Evolutionary conservation across 2,888 invertebrate species (phyloP), one percentile per base, ranked within the genome.

Genomic region (Chirona hameri): DNA sequence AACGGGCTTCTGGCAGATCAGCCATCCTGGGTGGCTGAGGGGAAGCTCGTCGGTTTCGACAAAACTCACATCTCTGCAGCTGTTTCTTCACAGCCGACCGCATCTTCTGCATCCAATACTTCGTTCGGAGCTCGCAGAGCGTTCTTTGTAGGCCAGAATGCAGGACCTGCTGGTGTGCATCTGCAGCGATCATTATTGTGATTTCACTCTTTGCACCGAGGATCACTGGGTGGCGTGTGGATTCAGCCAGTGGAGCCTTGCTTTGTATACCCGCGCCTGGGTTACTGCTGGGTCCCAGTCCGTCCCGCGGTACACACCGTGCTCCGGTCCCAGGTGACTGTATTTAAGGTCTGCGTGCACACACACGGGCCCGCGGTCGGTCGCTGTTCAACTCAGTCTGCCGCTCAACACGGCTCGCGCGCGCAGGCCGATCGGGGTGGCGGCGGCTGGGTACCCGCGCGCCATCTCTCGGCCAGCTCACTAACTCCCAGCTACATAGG

Each of bases 21-120:
- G 82, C 81, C 83, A 83, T 81, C 29, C 31, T 46, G 52, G 48
- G 82, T 52, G n/a, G 46, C 46, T 39, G 72, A 9, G 69, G 69
- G 21, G 24, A 27, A n/a, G n/a, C 82, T 12, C 55, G 7, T 7
- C 57, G 39, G 27, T 27, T 21, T 10, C 57, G 27, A 46, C 82
- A 82, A 31, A 46, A 55, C 15, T 18, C n/a, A 55, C 82, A 82
- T 10, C 57, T 48, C 15, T 60, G 39, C 14, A 79, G 46, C 18
- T 31, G 15, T 29, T 60, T 24, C 29, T 79, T 21, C 10, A 79
- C 46, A 21, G 46, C 24, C 10, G 79, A 31, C 24, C 65, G 24
- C 39, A n/a, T 24, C 46, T 55, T 55, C 10, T 57, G 27, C 39
- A 82, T 55, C 82, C 82, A 82, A 27, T 55, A 82, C 18, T 79